phyloP scores from a whole-genome alignment of 2,888 invertebrate genomes.

The Standfussiana lucernea region DNA sequence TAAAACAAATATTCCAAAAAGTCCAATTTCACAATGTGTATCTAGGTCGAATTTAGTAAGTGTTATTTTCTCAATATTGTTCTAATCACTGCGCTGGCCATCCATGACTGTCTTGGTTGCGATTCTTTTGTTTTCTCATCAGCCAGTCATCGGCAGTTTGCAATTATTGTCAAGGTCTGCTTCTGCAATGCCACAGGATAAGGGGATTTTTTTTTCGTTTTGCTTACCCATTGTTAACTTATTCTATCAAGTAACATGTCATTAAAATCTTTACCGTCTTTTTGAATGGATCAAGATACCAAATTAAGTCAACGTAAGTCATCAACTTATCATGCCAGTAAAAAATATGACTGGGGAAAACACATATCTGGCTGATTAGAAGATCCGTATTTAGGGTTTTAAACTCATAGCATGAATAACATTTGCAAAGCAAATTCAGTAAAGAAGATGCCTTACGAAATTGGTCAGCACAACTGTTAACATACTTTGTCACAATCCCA shows the following conservation, averaged over 20 bases:
- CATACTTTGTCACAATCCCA: conserved; percentile 29
- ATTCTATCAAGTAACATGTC: neutral
- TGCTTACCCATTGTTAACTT: neutral
- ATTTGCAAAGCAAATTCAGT: neutral
- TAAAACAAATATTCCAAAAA: conserved; percentile 27
- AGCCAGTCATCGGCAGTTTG: conserved; percentile 41
- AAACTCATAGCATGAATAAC: neutral
- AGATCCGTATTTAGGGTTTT: neutral
- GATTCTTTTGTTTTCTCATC: conserved; percentile 54
- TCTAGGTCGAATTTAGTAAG: conserved; percentile 61
- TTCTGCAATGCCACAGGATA: neutral
- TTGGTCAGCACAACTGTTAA: conserved; percentile 37
- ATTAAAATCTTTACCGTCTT: neutral
- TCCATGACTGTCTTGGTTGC: conserved; percentile 57
- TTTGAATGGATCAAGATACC: neutral
- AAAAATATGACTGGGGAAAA: neutral
- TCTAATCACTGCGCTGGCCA: conserved; percentile 58
- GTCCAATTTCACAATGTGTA: conserved; percentile 47
- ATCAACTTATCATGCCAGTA: neutral
- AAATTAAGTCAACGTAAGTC: conserved; percentile 1
- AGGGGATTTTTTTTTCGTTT: conserved; percentile 8
- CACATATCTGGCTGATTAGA: neutral
- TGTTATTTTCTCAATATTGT: conserved; percentile 60
- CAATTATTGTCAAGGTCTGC: conserved; percentile 42
- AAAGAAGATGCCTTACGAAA: conserved; percentile 8